Conservation (phyloP, 2,113 vertebrate genomes). For the Menidia beryllina region DNA sequence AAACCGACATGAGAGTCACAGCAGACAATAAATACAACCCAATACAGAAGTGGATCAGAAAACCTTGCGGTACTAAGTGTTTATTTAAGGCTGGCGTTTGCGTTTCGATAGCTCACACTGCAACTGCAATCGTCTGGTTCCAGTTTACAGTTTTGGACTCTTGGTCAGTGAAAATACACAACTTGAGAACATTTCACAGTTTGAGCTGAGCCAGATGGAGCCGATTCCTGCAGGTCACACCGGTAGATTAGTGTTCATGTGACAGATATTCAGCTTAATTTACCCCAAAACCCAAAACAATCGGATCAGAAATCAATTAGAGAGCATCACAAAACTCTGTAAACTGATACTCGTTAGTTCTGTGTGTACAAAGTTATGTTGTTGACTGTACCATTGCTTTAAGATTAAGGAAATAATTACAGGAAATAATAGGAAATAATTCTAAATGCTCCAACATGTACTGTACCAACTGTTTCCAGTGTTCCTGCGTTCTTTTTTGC, state of each 20-base stretch:
- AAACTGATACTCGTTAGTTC: too few species aligned
- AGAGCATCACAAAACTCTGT: too few species aligned
- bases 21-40: not conserved
- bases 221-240: too few species aligned
- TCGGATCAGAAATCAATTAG: too few species aligned
- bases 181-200: not conserved
- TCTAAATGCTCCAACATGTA: conserved; percentile 1
- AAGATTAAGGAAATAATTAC: not conserved
- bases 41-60: conserved; percentile 15
- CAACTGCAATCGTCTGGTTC: conserved; percentile 5
- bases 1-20: not conserved
- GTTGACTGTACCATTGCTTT: conserved; percentile 7
- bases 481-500: conserved; percentile 53
- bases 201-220: conserved; percentile 6
- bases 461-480: conserved; percentile 1
- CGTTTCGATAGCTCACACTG: conserved; percentile 11
- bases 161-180: conserved; percentile 21
- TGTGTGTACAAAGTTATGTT: too few species aligned
- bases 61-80: conserved; percentile 6
- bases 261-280: not conserved
- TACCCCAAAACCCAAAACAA: too few species aligned
- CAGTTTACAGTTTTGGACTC: conserved; percentile 8
- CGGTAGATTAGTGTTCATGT: conserved; percentile 7
- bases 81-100: conserved; percentile 17
- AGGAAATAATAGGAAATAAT: not conserved